These are phyloP conservation scores for Drosophila kuntzei DNA, from an alignment of 2,888 invertebrate genomes.

Conservation along the genomic window DNA sequence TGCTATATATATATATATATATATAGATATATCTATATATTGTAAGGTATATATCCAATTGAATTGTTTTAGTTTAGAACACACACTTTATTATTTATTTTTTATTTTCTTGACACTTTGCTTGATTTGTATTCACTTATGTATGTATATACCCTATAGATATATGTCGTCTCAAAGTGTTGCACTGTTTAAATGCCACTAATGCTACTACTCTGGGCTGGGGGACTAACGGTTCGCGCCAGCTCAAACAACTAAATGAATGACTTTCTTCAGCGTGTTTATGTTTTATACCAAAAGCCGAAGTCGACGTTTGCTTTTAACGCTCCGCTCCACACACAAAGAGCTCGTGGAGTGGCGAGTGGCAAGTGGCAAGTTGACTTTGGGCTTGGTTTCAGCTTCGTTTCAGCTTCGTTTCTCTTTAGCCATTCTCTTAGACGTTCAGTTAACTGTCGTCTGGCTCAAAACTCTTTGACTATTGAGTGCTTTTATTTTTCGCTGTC, in stretches of 20 bases:
- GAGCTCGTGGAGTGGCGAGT: constrained; percentile 47
- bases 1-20: constrained; percentile 12
- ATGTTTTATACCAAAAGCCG: constrained; percentile 82
- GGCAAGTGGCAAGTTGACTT: constrained; percentile 44
- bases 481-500: constrained; percentile 30
- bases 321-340: constrained; percentile 26
- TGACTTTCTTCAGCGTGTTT: constrained; percentile 83
- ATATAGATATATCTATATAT: constrained; percentile 1
- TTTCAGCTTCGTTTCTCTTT: constrained; percentile 41
- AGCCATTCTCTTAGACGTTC: constrained; percentile 31
- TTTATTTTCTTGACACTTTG: not conserved
- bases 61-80: constrained; percentile 2
- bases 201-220: constrained; percentile 22
- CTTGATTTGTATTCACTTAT: constrained; percentile 8
- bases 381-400: constrained; percentile 24
- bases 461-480: constrained; percentile 26
- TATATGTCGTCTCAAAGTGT: constrained; percentile 2
- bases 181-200: constrained; percentile 67
- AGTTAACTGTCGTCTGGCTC: not conserved
- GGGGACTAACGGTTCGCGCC: constrained; percentile 71
- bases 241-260: constrained; percentile 84
- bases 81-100: constrained; percentile 2
- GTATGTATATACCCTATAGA: constrained; percentile 1
- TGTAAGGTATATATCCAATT: constrained; percentile 31
- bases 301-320: constrained; percentile 22